Evolutionary conservation across 2,888 invertebrate species (phyloP).

Genomic region (Tridacna crocea): DNA sequence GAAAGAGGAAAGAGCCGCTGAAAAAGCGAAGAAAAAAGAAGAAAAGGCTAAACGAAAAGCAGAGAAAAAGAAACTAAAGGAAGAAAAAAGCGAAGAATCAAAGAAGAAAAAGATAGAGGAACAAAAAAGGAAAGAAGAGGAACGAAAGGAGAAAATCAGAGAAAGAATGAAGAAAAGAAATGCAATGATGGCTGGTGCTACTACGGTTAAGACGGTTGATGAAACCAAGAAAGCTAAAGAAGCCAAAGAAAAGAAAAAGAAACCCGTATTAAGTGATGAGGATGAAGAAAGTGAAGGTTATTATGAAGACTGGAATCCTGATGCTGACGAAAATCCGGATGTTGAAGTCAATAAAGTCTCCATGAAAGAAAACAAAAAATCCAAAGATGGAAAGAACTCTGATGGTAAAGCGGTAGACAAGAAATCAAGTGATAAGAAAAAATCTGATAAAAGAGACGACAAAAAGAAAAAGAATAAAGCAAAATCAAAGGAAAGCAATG

Average conservation of each 20-base stretch:
- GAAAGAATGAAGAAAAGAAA: conserved; percentile 16
- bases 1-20: conserved; percentile 21
- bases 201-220: conserved; percentile 7
- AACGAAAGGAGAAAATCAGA: conserved; percentile 13
- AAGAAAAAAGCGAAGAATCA: background rate
- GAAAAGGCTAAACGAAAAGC: conserved; percentile 7
- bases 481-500: background rate
- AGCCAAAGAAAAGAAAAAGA: conserved; percentile 5
- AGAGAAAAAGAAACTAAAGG: conserved; percentile 1
- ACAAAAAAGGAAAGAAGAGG: background rate
- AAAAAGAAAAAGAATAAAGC: background rate
- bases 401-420: background rate
- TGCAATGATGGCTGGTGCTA: background rate
- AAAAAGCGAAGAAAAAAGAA: conserved; percentile 13
- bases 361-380: background rate
- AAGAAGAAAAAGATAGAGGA: conserved; percentile 1
- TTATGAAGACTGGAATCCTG: conserved; percentile 55
- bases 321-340: conserved; percentile 55
- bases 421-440: background rate
- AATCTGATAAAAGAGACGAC: conserved; percentile 1
- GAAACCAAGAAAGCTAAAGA: conserved; percentile 21
- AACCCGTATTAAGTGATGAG: background rate
- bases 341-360: conserved; percentile 32
- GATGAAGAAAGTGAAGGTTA: conserved; percentile 32
- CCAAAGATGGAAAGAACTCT: conserved; percentile 10